Conservation (phyloP, 2,113 vertebrate species). For the Barnardius zonarius region DNA sequence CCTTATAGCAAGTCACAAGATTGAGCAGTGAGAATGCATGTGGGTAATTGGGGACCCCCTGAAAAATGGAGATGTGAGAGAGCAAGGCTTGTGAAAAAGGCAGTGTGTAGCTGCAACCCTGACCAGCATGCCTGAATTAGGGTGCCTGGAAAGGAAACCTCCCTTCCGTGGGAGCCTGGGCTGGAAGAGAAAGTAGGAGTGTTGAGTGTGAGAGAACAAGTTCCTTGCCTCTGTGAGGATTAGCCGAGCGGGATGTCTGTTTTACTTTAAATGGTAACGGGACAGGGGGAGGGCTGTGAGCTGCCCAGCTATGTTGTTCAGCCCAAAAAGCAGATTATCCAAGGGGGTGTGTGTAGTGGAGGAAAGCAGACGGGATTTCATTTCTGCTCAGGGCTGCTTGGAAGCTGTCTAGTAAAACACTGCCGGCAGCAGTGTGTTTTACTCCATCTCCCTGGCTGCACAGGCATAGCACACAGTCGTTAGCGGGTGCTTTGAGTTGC, state of each 20-base stretch:
- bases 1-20: background rate
- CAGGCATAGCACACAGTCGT: rapidly evolving
- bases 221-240: background rate
- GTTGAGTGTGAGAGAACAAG: background rate
- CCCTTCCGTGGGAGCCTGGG: background rate
- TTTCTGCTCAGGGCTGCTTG: background rate
- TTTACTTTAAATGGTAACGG: slow-evolving; percentile 62
- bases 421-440: background rate
- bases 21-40: background rate
- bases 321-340: slow-evolving; percentile 24
- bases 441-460: rapidly evolving
- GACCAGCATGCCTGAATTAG: background rate
- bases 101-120: background rate
- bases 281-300: background rate
- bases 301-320: background rate
- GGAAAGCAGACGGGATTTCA: background rate
- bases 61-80: background rate
- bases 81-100: background rate
- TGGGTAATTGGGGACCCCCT: background rate
- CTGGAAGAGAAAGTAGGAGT: background rate
- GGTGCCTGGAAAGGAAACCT: background rate
- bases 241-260: background rate
- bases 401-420: no score
- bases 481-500: background rate
- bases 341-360: background rate